Percentiles rank a stretch among this genome's conserved stretches.
These are phyloP conservation scores for Netelia fuscicornis DNA, from an alignment of 2,888 invertebrate genomes.

Conservation along the genomic window DNA sequence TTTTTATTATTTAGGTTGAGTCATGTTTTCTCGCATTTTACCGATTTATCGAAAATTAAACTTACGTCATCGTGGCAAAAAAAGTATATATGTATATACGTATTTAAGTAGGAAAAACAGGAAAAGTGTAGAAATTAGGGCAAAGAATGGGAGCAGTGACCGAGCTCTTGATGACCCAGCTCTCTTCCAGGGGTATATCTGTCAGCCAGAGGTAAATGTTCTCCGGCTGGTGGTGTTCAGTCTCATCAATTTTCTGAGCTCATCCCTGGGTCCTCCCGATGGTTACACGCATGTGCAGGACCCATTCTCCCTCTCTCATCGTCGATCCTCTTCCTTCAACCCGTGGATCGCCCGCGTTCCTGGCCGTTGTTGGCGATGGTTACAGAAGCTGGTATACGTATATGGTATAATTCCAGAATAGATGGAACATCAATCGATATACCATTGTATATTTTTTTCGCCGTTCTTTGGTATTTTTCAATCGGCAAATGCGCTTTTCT, in stretches of 20 bases:
- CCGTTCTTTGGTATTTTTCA: background rate
- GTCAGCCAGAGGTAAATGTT: constrained; percentile 53
- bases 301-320: background rate
- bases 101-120: background rate
- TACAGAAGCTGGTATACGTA: background rate
- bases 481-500: background rate
- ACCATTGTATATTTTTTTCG: background rate
- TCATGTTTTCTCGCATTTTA: too few species aligned
- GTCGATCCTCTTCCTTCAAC: background rate
- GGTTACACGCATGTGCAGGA: constrained; percentile 49
- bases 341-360: background rate
- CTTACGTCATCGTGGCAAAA: background rate
- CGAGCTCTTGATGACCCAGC: constrained; percentile 16
- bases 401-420: background rate
- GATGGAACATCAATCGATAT: background rate
- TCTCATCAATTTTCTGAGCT: constrained; percentile 62
- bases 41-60: too few species aligned
- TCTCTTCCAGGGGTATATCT: constrained; percentile 40
- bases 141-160: constrained; percentile 36
- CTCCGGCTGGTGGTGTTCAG: constrained; percentile 26
- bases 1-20: too few species aligned
- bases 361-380: background rate
- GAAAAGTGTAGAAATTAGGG: constrained; percentile 35
- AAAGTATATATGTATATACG: background rate
- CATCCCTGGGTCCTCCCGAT: constrained; percentile 56